Percentiles rank a stretch among this genome's conserved stretches.
phyloP scores from a whole-genome alignment of 2,888 invertebrate species.

The Sussaba pulchella region DNA sequence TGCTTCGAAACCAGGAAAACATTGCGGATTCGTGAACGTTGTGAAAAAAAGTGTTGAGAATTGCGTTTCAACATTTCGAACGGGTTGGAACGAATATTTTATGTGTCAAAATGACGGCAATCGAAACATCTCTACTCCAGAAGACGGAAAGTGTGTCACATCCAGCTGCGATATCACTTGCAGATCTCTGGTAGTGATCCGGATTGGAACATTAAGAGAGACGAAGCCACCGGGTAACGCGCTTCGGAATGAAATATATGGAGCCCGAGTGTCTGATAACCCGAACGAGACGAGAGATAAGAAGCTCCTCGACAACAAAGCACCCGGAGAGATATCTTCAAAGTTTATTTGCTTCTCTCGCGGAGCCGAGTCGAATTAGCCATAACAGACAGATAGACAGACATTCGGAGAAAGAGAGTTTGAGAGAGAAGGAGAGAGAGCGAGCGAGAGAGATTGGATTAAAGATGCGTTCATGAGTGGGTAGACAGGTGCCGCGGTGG shows the following conservation, averaged over 20 bases:
- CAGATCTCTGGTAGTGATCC: background rate
- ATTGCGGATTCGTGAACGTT: background rate
- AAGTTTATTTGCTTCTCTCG: background rate
- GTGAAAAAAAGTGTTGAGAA: too few relatives aligned
- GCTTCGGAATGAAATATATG: background rate
- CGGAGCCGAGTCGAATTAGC: conserved; percentile 17
- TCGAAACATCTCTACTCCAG: background rate
- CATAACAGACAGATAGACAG: background rate
- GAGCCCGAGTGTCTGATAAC: background rate
- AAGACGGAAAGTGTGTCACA: background rate
- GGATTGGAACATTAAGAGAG: background rate
- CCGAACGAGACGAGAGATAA: background rate
- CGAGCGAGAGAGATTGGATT: conserved; percentile 1
- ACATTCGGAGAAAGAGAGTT: too few relatives aligned
- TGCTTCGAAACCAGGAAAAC: background rate
- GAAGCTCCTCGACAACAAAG: background rate
- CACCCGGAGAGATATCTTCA: background rate
- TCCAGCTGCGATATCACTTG: background rate
- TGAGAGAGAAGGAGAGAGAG: background rate
- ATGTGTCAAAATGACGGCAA: too few relatives aligned
- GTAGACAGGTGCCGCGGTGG: conserved; percentile 20
- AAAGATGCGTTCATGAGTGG: conserved; percentile 39
- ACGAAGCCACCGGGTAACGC: background rate
- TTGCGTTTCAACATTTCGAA: background rate
- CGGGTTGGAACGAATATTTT: background rate